Base-by-base conservation (phyloP, 1,140 invertebrate species). In the Adoxophyes honmai region DNA sequence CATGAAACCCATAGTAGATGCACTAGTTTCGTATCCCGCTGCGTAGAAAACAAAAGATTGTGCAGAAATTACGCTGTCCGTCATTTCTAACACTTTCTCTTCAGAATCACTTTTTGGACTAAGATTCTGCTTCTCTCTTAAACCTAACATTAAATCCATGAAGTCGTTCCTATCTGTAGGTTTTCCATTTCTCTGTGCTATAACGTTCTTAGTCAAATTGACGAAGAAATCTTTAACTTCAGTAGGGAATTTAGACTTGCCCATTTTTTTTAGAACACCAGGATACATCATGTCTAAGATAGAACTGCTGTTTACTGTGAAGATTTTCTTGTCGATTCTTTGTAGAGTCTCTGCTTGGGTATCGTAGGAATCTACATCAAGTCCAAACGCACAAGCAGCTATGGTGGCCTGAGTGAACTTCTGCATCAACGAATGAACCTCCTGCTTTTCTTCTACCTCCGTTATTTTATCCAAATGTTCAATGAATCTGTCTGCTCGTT, bases 351-450 rank as follows among this genome's bases (percentile, higher is more conserved):
- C 34, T 1, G 52, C 10, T 28, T 14, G 11, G 6, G 9, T 13
- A 36, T 62, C 55, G 7, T 70, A 56, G 7, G 37, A 53, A 60
- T 92, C 90, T 14, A 89, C 86, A 36, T 91, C 83, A 3, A 92
- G 59, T 11, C 92, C 92, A 63, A 92, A 92, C 5, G 90, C 91
- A 63, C 89, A 91, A 2, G 86, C 86, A 10, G 88, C 84, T 10
- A 93, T 92, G 0, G 88, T 84, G 0, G 88, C 79, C 21, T 91
- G 66, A 0, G 87, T 70, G 42, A 88, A 90, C 34, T 77, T 86
- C 5, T 82, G 66, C 0, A 82, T 58, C 1, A 91, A 34, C 34
- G 78, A 75, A 60, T 86, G 80, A 4, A 91, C 64, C 36, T 90
- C 81, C 11, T 86, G 66, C 37, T 73, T 63, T 10, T 53, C 44